phyloP scores from a whole-genome alignment of 1,140 invertebrate species.

The Solenopsis fugax region DNA sequence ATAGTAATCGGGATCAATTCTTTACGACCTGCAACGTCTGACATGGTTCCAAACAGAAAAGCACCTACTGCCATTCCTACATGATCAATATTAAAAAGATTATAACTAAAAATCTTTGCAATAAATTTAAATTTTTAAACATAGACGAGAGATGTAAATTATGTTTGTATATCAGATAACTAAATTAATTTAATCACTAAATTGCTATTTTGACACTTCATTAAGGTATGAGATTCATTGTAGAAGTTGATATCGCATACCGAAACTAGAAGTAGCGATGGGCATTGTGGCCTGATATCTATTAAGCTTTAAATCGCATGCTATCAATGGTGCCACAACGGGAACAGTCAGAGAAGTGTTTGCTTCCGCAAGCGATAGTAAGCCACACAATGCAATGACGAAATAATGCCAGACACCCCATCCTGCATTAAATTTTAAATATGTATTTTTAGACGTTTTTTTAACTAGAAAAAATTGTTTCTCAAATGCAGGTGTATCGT shows the following conservation, averaged over 20 bases:
- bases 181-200: conserved; percentile 16
- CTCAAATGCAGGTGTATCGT: background rate
- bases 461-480: background rate
- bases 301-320: conserved; percentile 73
- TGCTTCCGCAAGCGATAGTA: conserved; percentile 76
- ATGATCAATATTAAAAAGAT: background rate
- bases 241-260: conserved; percentile 55
- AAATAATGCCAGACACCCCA: conserved; percentile 78
- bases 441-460: background rate
- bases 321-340: conserved; percentile 70
- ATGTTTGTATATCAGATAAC: background rate
- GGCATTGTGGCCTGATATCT: conserved; percentile 62
- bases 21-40: conserved; percentile 74
- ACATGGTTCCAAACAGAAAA: conserved; percentile 75
- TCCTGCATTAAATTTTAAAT: conserved; percentile 63
- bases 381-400: conserved; percentile 71
- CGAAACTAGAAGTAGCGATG: conserved; percentile 71
- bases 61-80: conserved; percentile 78
- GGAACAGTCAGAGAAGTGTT: conserved; percentile 68
- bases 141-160: background rate
- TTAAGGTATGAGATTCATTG: background rate
- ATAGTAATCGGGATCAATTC: conserved; percentile 70
- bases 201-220: background rate
- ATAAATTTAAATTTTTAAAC: conserved; percentile 16
- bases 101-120: background rate